Base-by-base conservation (phyloP, 2,113 vertebrate genomes). In the Forbesichthys papilliferus region DNA sequence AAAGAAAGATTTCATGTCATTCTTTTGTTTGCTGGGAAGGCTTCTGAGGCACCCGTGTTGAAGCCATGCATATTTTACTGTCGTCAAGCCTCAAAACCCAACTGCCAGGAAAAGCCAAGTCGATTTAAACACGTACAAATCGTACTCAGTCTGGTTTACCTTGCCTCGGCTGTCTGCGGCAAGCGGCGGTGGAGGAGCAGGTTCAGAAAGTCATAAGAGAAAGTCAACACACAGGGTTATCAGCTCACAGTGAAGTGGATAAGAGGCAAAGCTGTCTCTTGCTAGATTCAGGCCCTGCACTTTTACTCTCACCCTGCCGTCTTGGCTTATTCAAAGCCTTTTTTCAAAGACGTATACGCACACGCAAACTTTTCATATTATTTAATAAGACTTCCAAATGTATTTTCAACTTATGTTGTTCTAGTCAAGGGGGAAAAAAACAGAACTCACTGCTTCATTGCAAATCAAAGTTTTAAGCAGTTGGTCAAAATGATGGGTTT, bases 1-100 rank as follows among this genome's bases (percentile, higher is more conserved):
- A 86, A 87, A 86, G 88, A 87, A 89, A 86, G 85, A 89, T 88
- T 87, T 88, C 77, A 87, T 87, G 77, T 86, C 78, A 78, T 88
- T 84, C 88, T 74, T 84, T 85, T 81, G 80, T 80, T 85, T 42
- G 36, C 71, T 67, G 71, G 36, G 55, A 63, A 66, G 74, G 63
- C 79, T 58, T 68, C 54, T 20, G 69, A 84, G 67, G 69, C 83
- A 80, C 67, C 75, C 84, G 82, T 84, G 84, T 83, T 64, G 84
- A 79, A 84, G 68, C 74, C 74, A 86, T 90, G 68, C 71, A 86
- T 89, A 84, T 88, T 89, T 87, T 79, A 88, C 78, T 84, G 61
- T 69, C 16, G 77, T 87, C 78, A 65, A 77, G 69, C 82, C 74
- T 84, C 68, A 83, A 84, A 84, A 79, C 84, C 74, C 84, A 80